Base-by-base conservation (phyloP, 2,797 vertebrate genomes). In the Sebastes nivosus region DNA sequence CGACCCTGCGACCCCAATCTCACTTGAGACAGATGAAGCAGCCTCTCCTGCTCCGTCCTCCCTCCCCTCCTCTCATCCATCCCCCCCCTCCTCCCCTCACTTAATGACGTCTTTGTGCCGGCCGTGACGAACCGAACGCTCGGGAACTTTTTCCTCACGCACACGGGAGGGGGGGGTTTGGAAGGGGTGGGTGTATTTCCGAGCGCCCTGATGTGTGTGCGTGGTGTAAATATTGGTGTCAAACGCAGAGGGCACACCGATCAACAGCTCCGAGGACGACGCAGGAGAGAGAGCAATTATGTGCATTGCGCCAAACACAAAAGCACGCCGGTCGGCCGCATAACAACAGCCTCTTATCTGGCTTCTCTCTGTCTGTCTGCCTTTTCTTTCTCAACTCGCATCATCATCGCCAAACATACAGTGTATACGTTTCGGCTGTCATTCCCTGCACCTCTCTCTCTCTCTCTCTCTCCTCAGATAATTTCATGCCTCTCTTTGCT, bases 11-110 rank as follows among this genome's bases (percentile, higher is more conserved):
- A 94, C 93, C 94, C 82, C 94, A 94, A 94, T 95, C 94, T 95
- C 94, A 94, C 93, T 94, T 92, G 92, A 94, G 93, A 94, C 92
- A 93, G 93, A 94, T 94, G 93, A 94, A 93, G 86, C 92, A 85
- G 93, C 87, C 79, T 84, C 85, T 69, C 78, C 65, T 55, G 14
- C 64, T 25, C 60, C 76, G 73, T 4, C 61, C 60, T 5, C 38
- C 34, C 66, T 55, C 61, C n/a, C 73, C 73, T 4, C 5, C 32
- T 59, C 71, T 32, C 36, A 59, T 61, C 87, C 61, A 71, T 67
- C 58, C 36, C 30, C 34, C 24, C 69, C 69, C 80, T 60, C 85
- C 86, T 79, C 79, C 61, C 59, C 73, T 81, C 79, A 50, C 75
- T 72, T 91, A 93, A 93, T 92, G 91, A 93, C 84, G 83, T 89